A percentile compares a stretch with the other conserved stretches of the same genome.
Evolutionary conservation across 1,140 invertebrate genomes (phyloP).

Genomic region (Akabosia matsudoensis): DNA sequence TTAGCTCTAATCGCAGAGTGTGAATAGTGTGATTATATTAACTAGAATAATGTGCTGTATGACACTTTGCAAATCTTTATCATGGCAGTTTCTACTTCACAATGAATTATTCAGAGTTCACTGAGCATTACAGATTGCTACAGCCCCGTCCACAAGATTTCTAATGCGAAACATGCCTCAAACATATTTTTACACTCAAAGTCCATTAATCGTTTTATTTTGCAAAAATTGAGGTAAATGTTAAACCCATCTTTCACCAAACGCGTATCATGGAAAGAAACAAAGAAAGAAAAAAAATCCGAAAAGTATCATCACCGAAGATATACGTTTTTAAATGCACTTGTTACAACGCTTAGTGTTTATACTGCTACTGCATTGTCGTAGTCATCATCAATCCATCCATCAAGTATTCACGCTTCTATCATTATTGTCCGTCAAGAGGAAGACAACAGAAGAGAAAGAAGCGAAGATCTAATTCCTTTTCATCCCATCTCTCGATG

Average conservation of each 20-base stretch:
- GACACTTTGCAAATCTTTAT: neutral
- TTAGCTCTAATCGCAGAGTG: neutral
- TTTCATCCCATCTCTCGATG: neutral
- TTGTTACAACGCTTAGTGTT: too few relatives aligned
- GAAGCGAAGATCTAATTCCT: neutral
- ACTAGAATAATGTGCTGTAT: neutral
- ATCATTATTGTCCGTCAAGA: neutral
- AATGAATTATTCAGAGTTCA: neutral
- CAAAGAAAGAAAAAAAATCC: too few relatives aligned
- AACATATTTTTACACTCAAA: neutral
- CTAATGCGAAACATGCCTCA: too few relatives aligned
- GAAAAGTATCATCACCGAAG: too few relatives aligned
- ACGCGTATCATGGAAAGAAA: too few relatives aligned
- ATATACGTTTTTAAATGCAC: too few relatives aligned
- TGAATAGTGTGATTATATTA: neutral
- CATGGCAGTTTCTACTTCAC: neutral
- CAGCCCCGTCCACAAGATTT: neutral
- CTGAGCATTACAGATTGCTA: neutral
- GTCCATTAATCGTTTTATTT: neutral
- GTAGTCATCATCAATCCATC: slow-evolving; percentile 15
- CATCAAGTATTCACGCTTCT: neutral
- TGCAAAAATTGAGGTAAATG: slow-evolving; percentile 15
- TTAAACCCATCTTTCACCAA: too few relatives aligned
- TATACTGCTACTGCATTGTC: slow-evolving; percentile 18
- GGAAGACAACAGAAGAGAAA: neutral